A percentile compares a stretch with the other conserved stretches of the same genome.
These are phyloP conservation scores for Cheiracanthium punctorium DNA, from an alignment of 2,888 invertebrate genomes.

Conservation along the genomic window DNA sequence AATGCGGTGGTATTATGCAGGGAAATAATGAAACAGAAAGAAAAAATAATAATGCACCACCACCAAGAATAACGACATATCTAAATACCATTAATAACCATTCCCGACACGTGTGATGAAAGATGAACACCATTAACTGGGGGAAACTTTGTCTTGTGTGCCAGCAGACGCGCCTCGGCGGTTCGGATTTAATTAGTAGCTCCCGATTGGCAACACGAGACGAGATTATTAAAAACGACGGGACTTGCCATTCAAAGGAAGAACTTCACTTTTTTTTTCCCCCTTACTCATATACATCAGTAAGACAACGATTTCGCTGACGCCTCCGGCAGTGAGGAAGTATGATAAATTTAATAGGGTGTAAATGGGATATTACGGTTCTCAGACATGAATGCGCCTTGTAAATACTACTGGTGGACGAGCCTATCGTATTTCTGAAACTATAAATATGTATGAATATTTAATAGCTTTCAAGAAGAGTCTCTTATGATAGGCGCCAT, in stretches of 20 bases:
- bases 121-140: conserved; percentile 31
- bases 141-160: neutral
- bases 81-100: conserved; percentile 29
- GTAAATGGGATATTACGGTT: neutral
- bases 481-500: neutral
- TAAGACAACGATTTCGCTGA: neutral
- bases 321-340: neutral
- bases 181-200: conserved; percentile 37
- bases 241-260: neutral
- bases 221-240: conserved; percentile 21
- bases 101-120: conserved; percentile 46
- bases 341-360: neutral
- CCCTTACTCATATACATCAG: too few relatives aligned
- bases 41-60: too few relatives aligned
- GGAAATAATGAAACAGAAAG: too few relatives aligned
- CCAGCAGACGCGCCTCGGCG: conserved; percentile 16
- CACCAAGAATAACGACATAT: conserved; percentile 18
- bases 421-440: neutral
- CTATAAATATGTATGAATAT: neutral
- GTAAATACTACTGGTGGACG: neutral
- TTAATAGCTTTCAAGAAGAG: neutral
- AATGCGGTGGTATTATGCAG: too few relatives aligned
- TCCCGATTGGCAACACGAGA: conserved; percentile 34
- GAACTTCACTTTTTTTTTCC: too few relatives aligned
- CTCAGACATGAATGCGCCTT: neutral